These are phyloP conservation scores for Megalurothrips usitatus DNA, from an alignment of 2,888 invertebrate species.

Conservation along the genomic window DNA sequence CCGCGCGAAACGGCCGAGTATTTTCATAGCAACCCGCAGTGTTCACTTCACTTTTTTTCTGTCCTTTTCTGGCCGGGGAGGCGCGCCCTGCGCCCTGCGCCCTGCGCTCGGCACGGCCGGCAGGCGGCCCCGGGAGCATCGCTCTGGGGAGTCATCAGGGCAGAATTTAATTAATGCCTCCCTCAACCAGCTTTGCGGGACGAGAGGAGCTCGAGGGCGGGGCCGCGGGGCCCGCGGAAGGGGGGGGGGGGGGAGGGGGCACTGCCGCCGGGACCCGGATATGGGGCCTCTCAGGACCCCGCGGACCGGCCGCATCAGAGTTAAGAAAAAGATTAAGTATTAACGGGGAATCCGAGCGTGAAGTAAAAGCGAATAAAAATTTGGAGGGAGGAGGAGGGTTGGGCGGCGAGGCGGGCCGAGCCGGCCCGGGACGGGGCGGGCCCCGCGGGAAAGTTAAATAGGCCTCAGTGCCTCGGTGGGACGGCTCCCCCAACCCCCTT, in stretches of 20 bases:
- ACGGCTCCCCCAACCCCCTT: no score
- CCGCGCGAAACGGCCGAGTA: neutral
- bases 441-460: no score
- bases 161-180: slow-evolving; percentile 23
- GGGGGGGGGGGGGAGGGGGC: neutral
- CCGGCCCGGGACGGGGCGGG: no score
- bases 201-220: neutral
- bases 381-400: no score
- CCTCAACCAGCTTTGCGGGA: slow-evolving; percentile 6
- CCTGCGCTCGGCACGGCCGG: slow-evolving; percentile 27
- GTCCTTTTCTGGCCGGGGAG: neutral
- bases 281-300: no score
- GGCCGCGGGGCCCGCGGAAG: neutral
- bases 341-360: neutral
- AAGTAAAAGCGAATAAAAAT: no score
- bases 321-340: neutral
- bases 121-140: neutral
- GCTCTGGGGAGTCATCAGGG: slow-evolving; percentile 25
- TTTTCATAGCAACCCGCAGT: no score
- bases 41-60: no score
- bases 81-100: slow-evolving; percentile 28
- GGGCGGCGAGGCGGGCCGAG: no score
- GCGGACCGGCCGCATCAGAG: neutral
- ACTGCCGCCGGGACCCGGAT: neutral
- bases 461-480: no score